phyloP scores from a whole-genome alignment of 2,797 vertebrate species.

The Syngnathus acus region DNA sequence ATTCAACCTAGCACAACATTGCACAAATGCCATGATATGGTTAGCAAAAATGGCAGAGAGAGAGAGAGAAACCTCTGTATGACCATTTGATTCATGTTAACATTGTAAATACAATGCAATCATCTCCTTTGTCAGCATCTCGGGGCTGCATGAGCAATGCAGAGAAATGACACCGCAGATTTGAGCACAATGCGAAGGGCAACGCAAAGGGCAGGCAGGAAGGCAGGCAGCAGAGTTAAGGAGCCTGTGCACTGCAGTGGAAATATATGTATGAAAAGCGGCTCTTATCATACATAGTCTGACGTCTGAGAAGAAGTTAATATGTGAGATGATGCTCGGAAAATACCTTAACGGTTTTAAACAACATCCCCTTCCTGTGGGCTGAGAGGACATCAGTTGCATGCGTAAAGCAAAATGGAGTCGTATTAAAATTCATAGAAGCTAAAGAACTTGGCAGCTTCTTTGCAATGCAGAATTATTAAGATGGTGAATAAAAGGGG shows the following conservation, averaged over 20 bases:
- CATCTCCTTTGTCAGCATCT: constrained; percentile 36
- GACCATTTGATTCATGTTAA: not conserved
- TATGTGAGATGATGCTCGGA: not conserved
- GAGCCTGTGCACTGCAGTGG: constrained; percentile 12
- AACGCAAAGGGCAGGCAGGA: not conserved
- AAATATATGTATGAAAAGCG: not conserved
- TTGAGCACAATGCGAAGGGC: constrained; percentile 12
- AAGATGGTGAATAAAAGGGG: constrained; percentile 15
- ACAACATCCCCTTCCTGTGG: not conserved
- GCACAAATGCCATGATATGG: not conserved
- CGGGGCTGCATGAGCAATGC: constrained; percentile 46
- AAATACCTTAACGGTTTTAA: constrained; percentile 1
- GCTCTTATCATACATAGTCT: too few relatives aligned
- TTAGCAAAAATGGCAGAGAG: not conserved
- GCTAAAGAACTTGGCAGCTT: constrained; percentile 15
- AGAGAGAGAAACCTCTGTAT: not conserved
- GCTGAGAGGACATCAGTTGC: constrained; percentile 5
- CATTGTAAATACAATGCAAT: constrained; percentile 16
- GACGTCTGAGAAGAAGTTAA: not conserved
- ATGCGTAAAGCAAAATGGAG: not conserved
- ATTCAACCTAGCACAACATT: too few relatives aligned
- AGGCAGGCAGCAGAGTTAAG: constrained; percentile 15
- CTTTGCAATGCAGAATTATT: constrained; percentile 33
- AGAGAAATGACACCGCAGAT: constrained; percentile 37
- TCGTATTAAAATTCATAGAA: constrained; percentile 16